Base-by-base conservation (phyloP, 2,888 invertebrate species). In the Sinodicranocentrus sp. region DNA sequence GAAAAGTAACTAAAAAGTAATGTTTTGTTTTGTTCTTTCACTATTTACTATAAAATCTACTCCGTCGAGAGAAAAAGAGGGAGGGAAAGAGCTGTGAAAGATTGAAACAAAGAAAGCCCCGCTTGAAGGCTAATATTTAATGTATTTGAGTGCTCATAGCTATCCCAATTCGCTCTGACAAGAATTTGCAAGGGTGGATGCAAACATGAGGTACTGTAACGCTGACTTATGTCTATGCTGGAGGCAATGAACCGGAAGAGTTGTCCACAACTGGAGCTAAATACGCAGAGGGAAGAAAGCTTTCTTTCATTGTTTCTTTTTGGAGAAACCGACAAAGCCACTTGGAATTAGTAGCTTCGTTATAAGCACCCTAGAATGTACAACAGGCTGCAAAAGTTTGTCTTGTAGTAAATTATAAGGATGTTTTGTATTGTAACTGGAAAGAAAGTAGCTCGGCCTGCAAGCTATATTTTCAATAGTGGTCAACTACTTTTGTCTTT, bases 111-210 rank as follows among this genome's bases (percentile, higher is more conserved):
- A 71, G 71, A 71, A 79, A 79, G 79, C 71, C 33, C 43, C 54
- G 71, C 79, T 43, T 39, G 13, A 1, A 71, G 79, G 71, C 72
- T 63, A 25, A 79, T 79, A 72, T 79, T 79, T 79, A 79, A 79
- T 79, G 79, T 79, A 79, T 72, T 72, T 71, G 71, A 79, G 79
- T 79, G 79, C 79, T 71, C 25, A 26, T n/a, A 68, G 54, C 44
- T 61, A 57, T 25, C 21, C 61, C 6, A 59, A 72, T 61, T 25
- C 44, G 57, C 43, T 76, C 67, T 33, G 44, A 57, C 5, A 39
- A 39, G 39, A 8, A 13, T 39, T 39, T n/a, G n/a, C n/a, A 48
- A n/a, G 13, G n/a, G 13, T 3, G n/a, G n/a, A n/a, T n/a, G n/a
- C n/a, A 48, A 15, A 15, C 48, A 48, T 3, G n/a, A 48, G 48